Evolutionary conservation across 2,888 invertebrate species (phyloP), one percentile per base, ranked within the genome.

Genomic region (Drosophila histrio): DNA sequence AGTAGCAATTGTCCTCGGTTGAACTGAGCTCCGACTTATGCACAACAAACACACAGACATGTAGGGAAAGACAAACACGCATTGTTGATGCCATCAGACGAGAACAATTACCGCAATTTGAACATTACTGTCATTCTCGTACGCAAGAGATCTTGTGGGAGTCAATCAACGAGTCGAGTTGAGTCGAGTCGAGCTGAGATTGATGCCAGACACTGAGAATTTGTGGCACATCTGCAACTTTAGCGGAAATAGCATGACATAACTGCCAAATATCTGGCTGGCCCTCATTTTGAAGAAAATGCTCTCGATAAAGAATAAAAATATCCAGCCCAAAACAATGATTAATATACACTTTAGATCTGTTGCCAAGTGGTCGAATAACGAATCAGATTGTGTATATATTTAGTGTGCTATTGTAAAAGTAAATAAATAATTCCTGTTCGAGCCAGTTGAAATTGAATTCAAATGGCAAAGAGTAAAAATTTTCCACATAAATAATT

Each of bases 51-150:
- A 32, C 7, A 17, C 36, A 54, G 7, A 32, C 39, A 17, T 13
- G 11, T 11, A 17, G n/a, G 19, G n/a, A 11, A 46, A 22, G 47
- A 49, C n/a, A 38, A 21, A 67, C 59, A 68, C 69, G 56, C 82
- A 72, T 77, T 52, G 71, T 64, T 64, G 64, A 69, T 70, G 61
- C 34, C 64, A 68, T 64, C 54, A 67, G 69, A 62, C 59, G 56
- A 44, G 50, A 63, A 77, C 83, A 86, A 86, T 86, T 83, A 77
- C 77, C 58, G 44, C 64, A 79, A 80, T 80, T 83, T 60, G 39
- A 57, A 15, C 36, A 44, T 54, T 62, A 28, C 28, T 43, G 15
- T 24, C 57, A 26, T 39, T 39, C 39, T 39, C 46, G 39, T 28
- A 34, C 38, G 32, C 38, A 57, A 9, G 11, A 62, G 17, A 58